Evolutionary conservation across 2,797 vertebrate species (phyloP), one percentile per base, ranked within the genome.

Genomic region (Paedocypris micromegethes): DNA sequence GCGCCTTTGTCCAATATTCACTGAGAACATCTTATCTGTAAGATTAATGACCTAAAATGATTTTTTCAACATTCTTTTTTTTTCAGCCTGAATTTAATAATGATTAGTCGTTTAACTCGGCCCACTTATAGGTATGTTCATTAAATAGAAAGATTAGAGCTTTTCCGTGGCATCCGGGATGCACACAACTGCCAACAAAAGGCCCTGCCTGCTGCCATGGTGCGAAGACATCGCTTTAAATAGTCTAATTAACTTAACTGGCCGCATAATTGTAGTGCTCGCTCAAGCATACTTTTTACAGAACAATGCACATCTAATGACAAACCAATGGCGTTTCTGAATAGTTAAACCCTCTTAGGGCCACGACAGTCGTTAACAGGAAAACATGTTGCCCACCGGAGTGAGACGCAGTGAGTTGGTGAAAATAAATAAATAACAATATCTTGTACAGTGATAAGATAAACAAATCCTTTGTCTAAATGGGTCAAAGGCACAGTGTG

Each of bases 261-360:
- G 81, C 83, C 82, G 77, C 82, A 75, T 86, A 87, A 89, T 86
- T 86, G 86, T 83, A 84, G 75, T 83, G 79, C 76, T 82, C 78
- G 80, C 81, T 78, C 68, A 82, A 85, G 86, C 83, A 79, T 85
- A 79, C 72, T 72, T 84, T 84, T 82, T 80, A 78, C 64, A 80
- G 76, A 85, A 77, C 83, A 83, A 84, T 82, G 83, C 76, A 54
- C 84, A 83, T 84, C 83, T 87, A 85, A 88, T 89, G 84, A 82
- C 84, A 83, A 88, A 83, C 81, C 77, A 74, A 72, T 80, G 81
- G 79, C 83, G 86, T 83, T 84, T 81, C 79, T 79, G 81, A 83
- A 82, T 77, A 81, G 84, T 82, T 86, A 83, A 87, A 77, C 80
- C 83, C 74, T 80, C 75, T 82, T 72, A 84, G 81, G 77, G 79